Percentiles rank a stretch among this genome's conserved stretches.
phyloP scores from a whole-genome alignment of 2,113 vertebrate genomes.

The Aramus guarauna region DNA sequence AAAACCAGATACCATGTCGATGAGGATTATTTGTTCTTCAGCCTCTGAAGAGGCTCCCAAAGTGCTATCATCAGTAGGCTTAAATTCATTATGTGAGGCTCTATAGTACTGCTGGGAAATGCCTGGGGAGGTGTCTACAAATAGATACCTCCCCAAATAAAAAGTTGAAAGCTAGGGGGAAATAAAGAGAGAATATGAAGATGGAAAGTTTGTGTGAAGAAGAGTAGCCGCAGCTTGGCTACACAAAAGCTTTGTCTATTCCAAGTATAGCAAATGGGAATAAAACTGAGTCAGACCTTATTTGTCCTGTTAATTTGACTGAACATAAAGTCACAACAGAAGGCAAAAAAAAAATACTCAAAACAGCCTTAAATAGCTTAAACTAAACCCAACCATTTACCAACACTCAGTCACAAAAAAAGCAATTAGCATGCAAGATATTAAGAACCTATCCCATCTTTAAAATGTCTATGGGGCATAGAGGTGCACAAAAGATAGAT shows the following conservation, averaged over 20 bases:
- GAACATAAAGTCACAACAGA: not conserved
- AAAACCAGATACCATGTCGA: not conserved
- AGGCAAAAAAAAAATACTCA: not conserved
- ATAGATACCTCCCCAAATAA: not conserved
- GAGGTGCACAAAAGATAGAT: constrained; percentile 39
- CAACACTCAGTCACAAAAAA: constrained; percentile 25
- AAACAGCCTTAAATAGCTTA: constrained; percentile 32
- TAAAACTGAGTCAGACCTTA: constrained; percentile 14
- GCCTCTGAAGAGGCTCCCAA: not conserved
- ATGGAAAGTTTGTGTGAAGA: not conserved
- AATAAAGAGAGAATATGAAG: not conserved
- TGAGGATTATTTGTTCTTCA: not conserved
- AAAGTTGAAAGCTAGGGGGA: not conserved
- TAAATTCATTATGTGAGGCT: not conserved
- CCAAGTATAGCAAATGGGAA: not conserved
- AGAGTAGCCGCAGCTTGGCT: not conserved
- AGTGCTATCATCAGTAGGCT: not conserved
- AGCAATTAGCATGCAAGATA: constrained; percentile 57
- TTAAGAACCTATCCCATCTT: constrained; percentile 34
- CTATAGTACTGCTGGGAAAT: not conserved
- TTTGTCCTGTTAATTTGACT: constrained; percentile 16
- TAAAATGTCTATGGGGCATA: constrained; percentile 21
- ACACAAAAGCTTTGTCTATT: not conserved
- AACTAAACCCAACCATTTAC: constrained; percentile 14
- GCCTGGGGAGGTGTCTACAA: not conserved